Base-by-base conservation (phyloP, 2,888 invertebrate genomes). In the Abscondita cerata region DNA sequence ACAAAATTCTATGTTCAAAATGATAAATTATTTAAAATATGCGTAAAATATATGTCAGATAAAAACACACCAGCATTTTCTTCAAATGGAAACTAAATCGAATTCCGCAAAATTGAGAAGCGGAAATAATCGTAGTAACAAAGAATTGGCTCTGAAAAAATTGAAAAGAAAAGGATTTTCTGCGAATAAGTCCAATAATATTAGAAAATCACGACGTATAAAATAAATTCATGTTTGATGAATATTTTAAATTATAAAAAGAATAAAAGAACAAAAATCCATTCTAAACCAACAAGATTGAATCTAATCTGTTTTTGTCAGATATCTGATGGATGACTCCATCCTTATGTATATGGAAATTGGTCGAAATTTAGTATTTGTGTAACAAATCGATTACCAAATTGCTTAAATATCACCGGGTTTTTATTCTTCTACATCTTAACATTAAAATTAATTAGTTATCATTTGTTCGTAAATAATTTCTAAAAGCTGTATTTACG, bases 71-170 rank as follows among this genome's bases (percentile, higher is more conserved):
- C 20, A 5, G 41, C 15, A 13, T 12, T 16, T 41, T 18, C 12
- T 2, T 2, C 41, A 16, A 41, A 11, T 3, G 13, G 16, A 36
- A 54, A 52, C 15, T 47, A 46, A 38, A 52, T 52, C 20, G 52
- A 25, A 52, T 13, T 44, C n/a, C 20, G 54, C 44, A 44, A 33
- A 46, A 46, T 54, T 54, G 54, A 54, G 46, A 54, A 47, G 54
- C 54, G 54, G 54, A 54, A 54, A 47, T 54, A 54, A 54, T 54
- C 54, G 54, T 9, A 46, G 54, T 47, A 53, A 44, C 53, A 46
- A 40, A 46, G 36, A 54, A 54, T 54, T 54, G 54, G 46, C 54
- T 54, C 34, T 54, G 13, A 46, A 47, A 46, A 46, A 54, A 46
- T n/a, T n/a, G n/a, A n/a, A n/a, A n/a, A n/a, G n/a, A n/a, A n/a